A percentile compares a stretch with the other conserved stretches of the same genome.
Conservation (phyloP, 2,797 vertebrate species). For the Cottoperca gobio region DNA sequence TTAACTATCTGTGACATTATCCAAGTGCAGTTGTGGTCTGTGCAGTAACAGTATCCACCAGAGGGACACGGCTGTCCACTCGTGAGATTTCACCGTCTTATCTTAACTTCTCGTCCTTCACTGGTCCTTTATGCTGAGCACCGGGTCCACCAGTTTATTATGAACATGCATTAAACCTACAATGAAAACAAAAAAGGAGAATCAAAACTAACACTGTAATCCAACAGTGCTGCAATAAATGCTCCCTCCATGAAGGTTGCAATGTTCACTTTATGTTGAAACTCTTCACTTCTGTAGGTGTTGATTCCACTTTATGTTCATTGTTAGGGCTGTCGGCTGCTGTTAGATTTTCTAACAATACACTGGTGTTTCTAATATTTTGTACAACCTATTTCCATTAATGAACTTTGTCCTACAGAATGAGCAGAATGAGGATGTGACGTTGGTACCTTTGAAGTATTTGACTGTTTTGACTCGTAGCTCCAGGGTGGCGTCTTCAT, state of each 20-base stretch:
- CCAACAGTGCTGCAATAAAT: neutral
- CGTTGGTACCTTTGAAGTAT: constrained; percentile 91
- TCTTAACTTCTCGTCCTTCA: constrained; percentile 22
- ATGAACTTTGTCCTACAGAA: neutral
- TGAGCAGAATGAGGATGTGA: neutral
- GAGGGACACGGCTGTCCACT: neutral
- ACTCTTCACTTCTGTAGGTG: no score
- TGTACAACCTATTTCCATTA: neutral
- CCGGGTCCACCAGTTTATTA: constrained; percentile 93
- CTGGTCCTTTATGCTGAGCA: constrained; percentile 79
- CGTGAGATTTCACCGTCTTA: neutral
- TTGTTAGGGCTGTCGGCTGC: neutral
- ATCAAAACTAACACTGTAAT: neutral
- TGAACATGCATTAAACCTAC: constrained; percentile 95
- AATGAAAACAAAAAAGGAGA: neutral
- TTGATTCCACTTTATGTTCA: neutral
- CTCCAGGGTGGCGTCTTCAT: constrained; percentile 95
- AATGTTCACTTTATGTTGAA: neutral
- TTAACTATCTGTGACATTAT: neutral
- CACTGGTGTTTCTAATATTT: neutral
- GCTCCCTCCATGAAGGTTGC: neutral
- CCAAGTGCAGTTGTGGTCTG: neutral
- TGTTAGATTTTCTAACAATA: neutral
- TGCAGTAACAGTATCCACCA: neutral
- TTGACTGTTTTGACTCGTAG: constrained; percentile 95